Conservation (phyloP, 2,888 invertebrate species). For the Laspeyria flexula region DNA sequence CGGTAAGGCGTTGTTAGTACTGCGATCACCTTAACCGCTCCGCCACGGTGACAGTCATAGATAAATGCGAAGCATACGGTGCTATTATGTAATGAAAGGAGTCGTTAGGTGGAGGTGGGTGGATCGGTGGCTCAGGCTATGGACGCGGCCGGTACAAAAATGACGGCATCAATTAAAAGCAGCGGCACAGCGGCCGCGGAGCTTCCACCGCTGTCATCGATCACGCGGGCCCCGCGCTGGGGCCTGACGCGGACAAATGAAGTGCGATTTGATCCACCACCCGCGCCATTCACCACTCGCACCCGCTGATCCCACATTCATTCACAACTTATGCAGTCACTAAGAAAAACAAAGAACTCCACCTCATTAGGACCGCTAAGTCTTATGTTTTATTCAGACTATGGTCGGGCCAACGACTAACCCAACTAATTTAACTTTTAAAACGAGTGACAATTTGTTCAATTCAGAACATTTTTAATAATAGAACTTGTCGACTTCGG, state of each 20-base stretch:
- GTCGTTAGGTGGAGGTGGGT: slow-evolving; percentile 27
- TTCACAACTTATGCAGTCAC: slow-evolving; percentile 79
- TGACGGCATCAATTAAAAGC: slow-evolving; percentile 81
- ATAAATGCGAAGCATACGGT: slow-evolving; percentile 52
- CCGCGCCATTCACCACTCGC: slow-evolving; percentile 49
- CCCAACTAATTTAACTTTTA: slow-evolving; percentile 81
- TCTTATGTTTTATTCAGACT: slow-evolving; percentile 82
- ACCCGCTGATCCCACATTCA: slow-evolving; percentile 69
- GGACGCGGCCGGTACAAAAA: slow-evolving; percentile 70
- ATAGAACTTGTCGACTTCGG: slow-evolving; percentile 54
- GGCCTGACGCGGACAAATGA: slow-evolving; percentile 82
- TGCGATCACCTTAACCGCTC: no score
- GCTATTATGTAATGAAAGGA: slow-evolving; percentile 58
- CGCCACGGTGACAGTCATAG: no score
- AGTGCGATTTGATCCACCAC: slow-evolving; percentile 81
- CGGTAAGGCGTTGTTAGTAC: no score
- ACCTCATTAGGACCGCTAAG: slow-evolving; percentile 77
- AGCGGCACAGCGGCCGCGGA: slow-evolving; percentile 54
- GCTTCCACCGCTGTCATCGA: slow-evolving; percentile 72
- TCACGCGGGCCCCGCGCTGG: slow-evolving; percentile 64
- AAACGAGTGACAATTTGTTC: slow-evolving; percentile 77
- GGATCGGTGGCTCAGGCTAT: no score
- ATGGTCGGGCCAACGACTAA: slow-evolving; percentile 68
- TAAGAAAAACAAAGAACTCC: slow-evolving; percentile 74
- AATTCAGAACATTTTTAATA: slow-evolving; percentile 68